These are phyloP conservation scores for Podarcis cretensis DNA, from an alignment of 2,113 vertebrate genomes.

Conservation along the genomic window DNA sequence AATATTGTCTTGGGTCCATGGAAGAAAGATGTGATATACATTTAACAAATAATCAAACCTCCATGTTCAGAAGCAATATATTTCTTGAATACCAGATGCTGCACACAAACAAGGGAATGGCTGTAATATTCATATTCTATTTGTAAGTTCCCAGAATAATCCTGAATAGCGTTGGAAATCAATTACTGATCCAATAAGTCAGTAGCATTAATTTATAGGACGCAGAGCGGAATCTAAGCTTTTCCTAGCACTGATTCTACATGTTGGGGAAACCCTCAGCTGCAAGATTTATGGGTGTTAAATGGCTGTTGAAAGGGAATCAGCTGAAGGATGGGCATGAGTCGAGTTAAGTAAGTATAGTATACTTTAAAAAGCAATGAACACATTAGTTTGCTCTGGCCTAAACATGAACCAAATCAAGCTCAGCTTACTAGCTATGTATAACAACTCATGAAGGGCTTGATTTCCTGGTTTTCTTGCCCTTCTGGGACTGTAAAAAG, in stretches of 20 bases:
- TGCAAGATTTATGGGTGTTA: too few species aligned
- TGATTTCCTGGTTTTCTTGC: background rate
- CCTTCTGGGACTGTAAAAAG: background rate
- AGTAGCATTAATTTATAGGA: too few species aligned
- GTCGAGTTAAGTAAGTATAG: too few species aligned
- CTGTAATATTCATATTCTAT: background rate
- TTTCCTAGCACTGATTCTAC: too few species aligned
- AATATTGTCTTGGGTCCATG: background rate
- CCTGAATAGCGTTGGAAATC: background rate
- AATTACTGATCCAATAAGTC: background rate
- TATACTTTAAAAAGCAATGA: too few species aligned
- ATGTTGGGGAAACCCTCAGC: too few species aligned
- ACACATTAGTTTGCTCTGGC: background rate
- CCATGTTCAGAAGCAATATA: too few species aligned
- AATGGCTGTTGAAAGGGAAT: too few species aligned
- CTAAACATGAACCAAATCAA: background rate
- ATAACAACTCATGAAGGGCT: background rate
- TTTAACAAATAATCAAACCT: too few species aligned
- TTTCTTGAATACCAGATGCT: background rate
- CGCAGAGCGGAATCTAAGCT: too few species aligned
- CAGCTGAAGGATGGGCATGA: too few species aligned
- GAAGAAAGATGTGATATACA: background rate
- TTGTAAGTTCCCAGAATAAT: background rate
- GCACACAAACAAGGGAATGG: background rate
- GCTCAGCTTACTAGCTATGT: too few species aligned